phyloP scores from a whole-genome alignment of 2,888 invertebrate species.

The Clostera curtula region DNA sequence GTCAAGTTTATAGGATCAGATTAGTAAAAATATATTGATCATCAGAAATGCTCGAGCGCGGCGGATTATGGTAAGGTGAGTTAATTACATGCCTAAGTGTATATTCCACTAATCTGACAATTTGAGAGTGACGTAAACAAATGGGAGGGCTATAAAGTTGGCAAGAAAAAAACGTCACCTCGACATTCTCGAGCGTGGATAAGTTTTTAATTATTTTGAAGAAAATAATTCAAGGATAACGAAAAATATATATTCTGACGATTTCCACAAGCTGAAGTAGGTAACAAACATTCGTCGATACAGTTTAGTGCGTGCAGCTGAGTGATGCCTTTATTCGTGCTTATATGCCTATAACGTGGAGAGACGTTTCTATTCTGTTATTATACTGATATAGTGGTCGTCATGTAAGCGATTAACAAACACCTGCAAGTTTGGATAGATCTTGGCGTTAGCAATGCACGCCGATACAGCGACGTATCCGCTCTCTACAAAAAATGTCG shows the following conservation, averaged over 20 bases:
- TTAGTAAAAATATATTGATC: constrained; percentile 17
- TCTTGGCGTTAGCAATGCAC: not conserved
- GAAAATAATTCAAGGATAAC: too few species aligned
- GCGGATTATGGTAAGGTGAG: constrained; percentile 10
- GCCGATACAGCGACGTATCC: not conserved
- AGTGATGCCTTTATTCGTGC: too few species aligned
- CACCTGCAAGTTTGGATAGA: constrained; percentile 1
- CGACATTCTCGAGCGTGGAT: constrained; percentile 14
- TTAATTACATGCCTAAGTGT: constrained; percentile 5
- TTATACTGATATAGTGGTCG: not conserved
- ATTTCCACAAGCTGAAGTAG: too few species aligned
- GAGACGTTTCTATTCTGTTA: too few species aligned
- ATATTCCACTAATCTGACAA: constrained; percentile 11
- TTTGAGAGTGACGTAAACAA: constrained; percentile 11
- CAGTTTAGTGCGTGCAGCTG: too few species aligned
- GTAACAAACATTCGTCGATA: too few species aligned
- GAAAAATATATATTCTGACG: too few species aligned
- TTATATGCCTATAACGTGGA: too few species aligned
- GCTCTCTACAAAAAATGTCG: not conserved
- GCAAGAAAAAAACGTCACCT: constrained; percentile 14
- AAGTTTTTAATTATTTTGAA: too few species aligned
- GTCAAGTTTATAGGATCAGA: constrained; percentile 11
- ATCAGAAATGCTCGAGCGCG: constrained; percentile 10
- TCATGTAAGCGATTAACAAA: not conserved
- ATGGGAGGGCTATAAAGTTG: too few species aligned